Evolutionary conservation across 1,140 invertebrate genomes (phyloP).

Genomic region (Heliconius eleuchia): DNA sequence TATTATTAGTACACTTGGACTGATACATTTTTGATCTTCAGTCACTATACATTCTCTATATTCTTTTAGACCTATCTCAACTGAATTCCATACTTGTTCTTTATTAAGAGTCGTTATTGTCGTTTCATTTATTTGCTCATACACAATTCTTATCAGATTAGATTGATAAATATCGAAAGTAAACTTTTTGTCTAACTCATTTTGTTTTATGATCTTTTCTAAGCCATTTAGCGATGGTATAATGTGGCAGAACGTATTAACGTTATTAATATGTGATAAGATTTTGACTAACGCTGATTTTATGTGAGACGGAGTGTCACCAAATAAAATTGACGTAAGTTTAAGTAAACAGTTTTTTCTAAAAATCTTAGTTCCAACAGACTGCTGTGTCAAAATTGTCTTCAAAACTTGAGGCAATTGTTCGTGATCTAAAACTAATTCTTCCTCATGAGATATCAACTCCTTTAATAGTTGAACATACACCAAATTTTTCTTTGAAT

Average conservation of each 20-base stretch:
- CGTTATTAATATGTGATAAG: constrained; percentile 54
- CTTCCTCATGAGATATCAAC: constrained; percentile 70
- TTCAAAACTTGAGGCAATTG: constrained; percentile 80
- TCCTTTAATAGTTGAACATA: constrained; percentile 62
- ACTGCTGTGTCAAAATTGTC: constrained; percentile 57
- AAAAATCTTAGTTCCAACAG: constrained; percentile 57
- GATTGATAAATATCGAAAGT: constrained; percentile 75
- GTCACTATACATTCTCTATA: constrained; percentile 66
- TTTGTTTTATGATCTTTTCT: constrained; percentile 49
- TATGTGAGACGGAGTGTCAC: constrained; percentile 60
- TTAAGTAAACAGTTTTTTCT: constrained; percentile 63
- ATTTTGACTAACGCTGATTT: constrained; percentile 60
- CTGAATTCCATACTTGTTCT: constrained; percentile 72
- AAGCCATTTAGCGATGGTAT: constrained; percentile 54
- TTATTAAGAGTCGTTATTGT: constrained; percentile 60
- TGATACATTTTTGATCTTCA: constrained; percentile 57
- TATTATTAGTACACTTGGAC: constrained; percentile 73
- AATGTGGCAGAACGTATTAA: constrained; percentile 52
- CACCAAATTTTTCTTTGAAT: constrained; percentile 52
- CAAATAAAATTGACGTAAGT: constrained; percentile 56
- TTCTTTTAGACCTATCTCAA: constrained; percentile 69
- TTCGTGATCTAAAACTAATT: constrained; percentile 84
- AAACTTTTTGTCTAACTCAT: constrained; percentile 49
- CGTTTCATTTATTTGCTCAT: constrained; percentile 67
- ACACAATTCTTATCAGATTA: constrained; percentile 69